These are phyloP conservation scores for Carposina sasakii DNA, from an alignment of 1,140 invertebrate species.

Conservation along the genomic window DNA sequence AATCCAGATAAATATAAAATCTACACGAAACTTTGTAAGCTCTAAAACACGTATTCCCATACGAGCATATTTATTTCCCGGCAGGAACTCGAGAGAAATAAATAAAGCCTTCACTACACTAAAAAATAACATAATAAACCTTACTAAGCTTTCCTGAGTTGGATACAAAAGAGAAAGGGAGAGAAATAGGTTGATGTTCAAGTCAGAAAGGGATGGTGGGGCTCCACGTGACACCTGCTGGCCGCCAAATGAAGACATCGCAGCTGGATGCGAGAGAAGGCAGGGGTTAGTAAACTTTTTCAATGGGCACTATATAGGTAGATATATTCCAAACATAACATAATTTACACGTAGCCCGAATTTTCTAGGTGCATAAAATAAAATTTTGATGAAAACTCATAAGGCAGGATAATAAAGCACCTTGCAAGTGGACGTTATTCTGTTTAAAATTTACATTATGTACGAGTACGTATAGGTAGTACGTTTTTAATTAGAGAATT, in stretches of 20 bases:
- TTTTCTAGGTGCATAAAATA: too few species aligned
- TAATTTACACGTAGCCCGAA: too few species aligned
- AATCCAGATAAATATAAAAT: too few species aligned
- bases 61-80: conserved; percentile 45
- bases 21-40: too few species aligned
- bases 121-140: conserved; percentile 48
- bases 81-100: conserved; percentile 52
- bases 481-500: too few species aligned
- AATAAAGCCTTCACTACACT: conserved; percentile 53
- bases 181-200: conserved; percentile 10
- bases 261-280: conserved; percentile 58
- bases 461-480: too few species aligned
- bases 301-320: too few species aligned
- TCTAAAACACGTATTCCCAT: conserved; percentile 10
- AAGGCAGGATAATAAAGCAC: too few species aligned
- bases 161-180: conserved; percentile 51
- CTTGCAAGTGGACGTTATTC: too few species aligned
- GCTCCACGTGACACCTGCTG: conserved; percentile 66
- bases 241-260: conserved; percentile 69
- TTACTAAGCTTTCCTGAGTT: conserved; percentile 49
- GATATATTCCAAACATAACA: too few species aligned
- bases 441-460: too few species aligned
- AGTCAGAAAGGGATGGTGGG: conserved; percentile 30
- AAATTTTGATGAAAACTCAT: too few species aligned
- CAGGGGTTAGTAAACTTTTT: conserved; percentile 43